Evolutionary conservation across 2,888 invertebrate species (phyloP).

Genomic region (Trachelus troglodyta): DNA sequence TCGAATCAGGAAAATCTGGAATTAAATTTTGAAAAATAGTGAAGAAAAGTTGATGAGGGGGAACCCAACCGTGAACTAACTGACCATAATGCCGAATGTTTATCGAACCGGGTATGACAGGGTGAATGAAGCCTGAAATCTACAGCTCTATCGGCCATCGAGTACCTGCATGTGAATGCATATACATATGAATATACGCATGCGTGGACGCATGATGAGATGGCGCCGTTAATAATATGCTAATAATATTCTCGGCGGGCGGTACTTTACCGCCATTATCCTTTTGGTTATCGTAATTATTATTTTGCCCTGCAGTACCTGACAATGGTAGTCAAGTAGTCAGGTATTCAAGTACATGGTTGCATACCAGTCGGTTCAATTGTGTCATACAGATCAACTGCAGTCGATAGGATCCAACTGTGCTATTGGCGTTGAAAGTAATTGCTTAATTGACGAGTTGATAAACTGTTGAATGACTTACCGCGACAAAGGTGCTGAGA

Average conservation of each 20-base stretch:
- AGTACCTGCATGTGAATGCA: constrained; percentile 9
- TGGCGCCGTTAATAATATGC: constrained; percentile 30
- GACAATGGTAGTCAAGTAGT: too few relatives aligned
- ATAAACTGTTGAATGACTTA: constrained; percentile 64
- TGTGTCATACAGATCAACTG: too few relatives aligned
- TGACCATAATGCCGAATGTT: constrained; percentile 26
- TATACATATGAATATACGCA: not conserved
- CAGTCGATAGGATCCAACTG: too few relatives aligned
- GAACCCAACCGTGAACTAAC: not conserved
- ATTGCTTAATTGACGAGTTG: too few relatives aligned
- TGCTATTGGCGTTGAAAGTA: too few relatives aligned
- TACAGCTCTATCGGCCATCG: constrained; percentile 24
- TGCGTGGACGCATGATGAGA: too few relatives aligned
- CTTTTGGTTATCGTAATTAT: constrained; percentile 33
- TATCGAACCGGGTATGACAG: constrained; percentile 26
- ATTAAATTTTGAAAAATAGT: too few relatives aligned
- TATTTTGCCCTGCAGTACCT: constrained; percentile 10
- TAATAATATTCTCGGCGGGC: constrained; percentile 37
- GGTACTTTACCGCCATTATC: constrained; percentile 36
- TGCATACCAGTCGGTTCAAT: too few relatives aligned
- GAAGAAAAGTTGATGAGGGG: constrained; percentile 4
- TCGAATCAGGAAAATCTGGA: too few relatives aligned
- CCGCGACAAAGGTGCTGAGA: constrained; percentile 82
- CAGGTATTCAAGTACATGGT: too few relatives aligned
- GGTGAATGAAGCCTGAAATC: constrained; percentile 29